Conservation (phyloP, 2,113 vertebrate genomes). For the Saguinus imperator region DNA sequence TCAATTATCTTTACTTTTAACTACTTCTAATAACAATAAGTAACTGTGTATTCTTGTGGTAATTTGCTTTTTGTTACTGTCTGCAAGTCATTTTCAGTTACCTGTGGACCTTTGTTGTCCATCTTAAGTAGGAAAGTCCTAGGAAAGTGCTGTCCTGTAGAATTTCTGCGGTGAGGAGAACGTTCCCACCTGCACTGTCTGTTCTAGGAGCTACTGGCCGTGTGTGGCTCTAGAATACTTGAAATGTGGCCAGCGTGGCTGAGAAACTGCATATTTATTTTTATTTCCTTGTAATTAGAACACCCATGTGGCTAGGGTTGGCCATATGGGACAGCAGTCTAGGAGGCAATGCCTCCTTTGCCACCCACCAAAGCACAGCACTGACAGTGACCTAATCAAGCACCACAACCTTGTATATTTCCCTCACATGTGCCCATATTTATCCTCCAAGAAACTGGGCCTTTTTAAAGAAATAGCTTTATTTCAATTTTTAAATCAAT, state of each 20-base stretch:
- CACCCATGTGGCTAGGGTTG: too few species aligned
- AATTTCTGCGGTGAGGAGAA: not conserved
- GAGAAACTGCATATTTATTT: not conserved
- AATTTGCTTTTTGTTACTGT: not conserved
- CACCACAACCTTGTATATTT: not conserved
- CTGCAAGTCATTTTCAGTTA: too few species aligned
- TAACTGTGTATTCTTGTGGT: not conserved
- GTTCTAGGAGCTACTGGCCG: rapidly evolving
- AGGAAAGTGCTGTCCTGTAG: not conserved
- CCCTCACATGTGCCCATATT: not conserved
- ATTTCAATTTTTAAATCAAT: not conserved
- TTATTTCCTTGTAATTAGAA: not conserved
- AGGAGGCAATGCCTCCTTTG: not conserved
- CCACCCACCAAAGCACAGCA: rapidly evolving
- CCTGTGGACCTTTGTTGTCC: not conserved
- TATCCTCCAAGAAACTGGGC: not conserved
- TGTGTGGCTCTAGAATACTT: not conserved
- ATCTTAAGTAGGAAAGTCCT: not conserved
- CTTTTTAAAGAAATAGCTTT: not conserved
- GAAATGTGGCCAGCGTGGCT: not conserved
- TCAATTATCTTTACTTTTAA: not conserved
- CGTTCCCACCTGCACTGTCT: not conserved
- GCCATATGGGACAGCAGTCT: not conserved
- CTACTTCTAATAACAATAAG: not conserved
- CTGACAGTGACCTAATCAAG: rapidly evolving